phyloP scores from a whole-genome alignment of 1,140 invertebrate species.

The Drosophila baimaii region DNA sequence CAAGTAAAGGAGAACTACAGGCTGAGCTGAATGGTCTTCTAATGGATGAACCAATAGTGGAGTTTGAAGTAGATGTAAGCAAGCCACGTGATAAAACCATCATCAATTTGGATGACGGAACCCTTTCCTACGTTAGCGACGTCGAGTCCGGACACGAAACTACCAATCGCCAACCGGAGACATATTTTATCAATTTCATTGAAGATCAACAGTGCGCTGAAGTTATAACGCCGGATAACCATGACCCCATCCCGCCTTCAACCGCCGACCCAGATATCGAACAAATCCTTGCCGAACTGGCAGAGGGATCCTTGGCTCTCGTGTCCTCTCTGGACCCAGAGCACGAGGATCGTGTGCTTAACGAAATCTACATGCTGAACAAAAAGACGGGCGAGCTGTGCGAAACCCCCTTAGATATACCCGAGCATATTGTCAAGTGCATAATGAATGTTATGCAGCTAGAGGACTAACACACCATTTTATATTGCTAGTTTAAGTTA shows the following conservation, averaged over 20 bases:
- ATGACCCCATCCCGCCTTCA: slow-evolving; percentile 9
- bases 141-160: slow-evolving; percentile 4
- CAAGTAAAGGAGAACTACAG: slow-evolving; percentile 46
- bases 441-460: slow-evolving; percentile 78
- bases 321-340: slow-evolving; percentile 74
- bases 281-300: slow-evolving; percentile 71
- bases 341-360: slow-evolving; percentile 71
- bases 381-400: slow-evolving; percentile 76
- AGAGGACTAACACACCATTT: slow-evolving; percentile 39
- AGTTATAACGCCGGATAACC: slow-evolving; percentile 14
- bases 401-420: slow-evolving; percentile 80
- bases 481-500: slow-evolving; percentile 25
- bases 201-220: slow-evolving; percentile 6
- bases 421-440: slow-evolving; percentile 84
- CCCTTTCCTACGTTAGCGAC: slow-evolving; percentile 45
- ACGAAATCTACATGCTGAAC: slow-evolving; percentile 85
- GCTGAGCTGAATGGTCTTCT: slow-evolving; percentile 60
- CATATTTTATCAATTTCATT: slow-evolving; percentile 53
- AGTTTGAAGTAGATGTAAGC: slow-evolving; percentile 14
- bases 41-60: slow-evolving; percentile 41
- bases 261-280: slow-evolving; percentile 70
- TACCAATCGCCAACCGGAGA: slow-evolving; percentile 19
- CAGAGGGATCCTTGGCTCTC: slow-evolving; percentile 84
- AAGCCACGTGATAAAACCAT: slow-evolving; percentile 42
- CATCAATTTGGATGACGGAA: slow-evolving; percentile 50